These are phyloP conservation scores for Macropodus opercularis DNA, from an alignment of 2,797 vertebrate genomes.

Conservation along the genomic window DNA sequence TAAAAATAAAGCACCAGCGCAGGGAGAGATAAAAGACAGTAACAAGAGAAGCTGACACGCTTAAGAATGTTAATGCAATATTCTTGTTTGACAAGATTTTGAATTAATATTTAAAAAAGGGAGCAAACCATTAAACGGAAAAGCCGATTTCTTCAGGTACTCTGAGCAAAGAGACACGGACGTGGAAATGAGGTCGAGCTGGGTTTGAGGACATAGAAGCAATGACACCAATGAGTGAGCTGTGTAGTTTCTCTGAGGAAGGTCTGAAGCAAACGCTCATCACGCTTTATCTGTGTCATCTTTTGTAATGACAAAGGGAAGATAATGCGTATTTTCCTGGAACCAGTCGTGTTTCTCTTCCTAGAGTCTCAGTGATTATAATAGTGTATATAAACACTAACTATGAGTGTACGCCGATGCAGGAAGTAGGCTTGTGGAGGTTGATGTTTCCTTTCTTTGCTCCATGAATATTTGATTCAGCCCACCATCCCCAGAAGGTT, in stretches of 20 bases:
- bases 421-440: conserved; percentile 37
- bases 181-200: conserved; percentile 22
- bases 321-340: no score
- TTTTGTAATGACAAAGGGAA: no score
- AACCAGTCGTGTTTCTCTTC: no score
- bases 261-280: no score
- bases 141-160: conserved; percentile 41
- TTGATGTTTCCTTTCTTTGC: conserved; percentile 71
- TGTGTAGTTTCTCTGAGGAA: conserved; percentile 4
- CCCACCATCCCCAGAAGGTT: conserved; percentile 63
- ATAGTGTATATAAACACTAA: no score
- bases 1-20: conserved; percentile 2
- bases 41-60: conserved; percentile 6
- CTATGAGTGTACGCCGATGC: conserved; percentile 13
- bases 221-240: conserved; percentile 15
- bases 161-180: conserved; percentile 33
- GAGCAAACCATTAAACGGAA: conserved; percentile 42
- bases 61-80: conserved; percentile 63
- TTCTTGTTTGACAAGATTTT: conserved; percentile 59
- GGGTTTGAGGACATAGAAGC: conserved; percentile 20
- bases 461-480: conserved; percentile 74
- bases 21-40: conserved; percentile 3
- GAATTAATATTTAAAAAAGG: conserved; percentile 63
- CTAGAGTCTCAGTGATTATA: no score
- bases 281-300: no score